phyloP scores from a whole-genome alignment of 1,140 invertebrate genomes.

The Cydia amplana region DNA sequence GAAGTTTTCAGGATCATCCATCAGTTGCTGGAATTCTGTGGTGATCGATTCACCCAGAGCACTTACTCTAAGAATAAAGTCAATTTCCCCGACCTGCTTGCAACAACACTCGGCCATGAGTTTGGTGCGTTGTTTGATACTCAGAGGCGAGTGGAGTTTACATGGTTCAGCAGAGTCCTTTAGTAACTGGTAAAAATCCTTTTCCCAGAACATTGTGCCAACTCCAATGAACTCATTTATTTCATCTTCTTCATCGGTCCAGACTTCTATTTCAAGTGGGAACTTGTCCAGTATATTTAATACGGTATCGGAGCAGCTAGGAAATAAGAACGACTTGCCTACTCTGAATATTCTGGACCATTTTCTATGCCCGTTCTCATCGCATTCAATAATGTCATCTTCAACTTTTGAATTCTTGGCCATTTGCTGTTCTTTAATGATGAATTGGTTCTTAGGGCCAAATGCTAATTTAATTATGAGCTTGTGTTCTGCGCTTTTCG shows the following conservation, averaged over 20 bases:
- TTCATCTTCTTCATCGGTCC: constrained; percentile 71
- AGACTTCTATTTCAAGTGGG: constrained; percentile 70
- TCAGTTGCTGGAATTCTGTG: constrained; percentile 72
- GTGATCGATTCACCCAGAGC: constrained; percentile 67
- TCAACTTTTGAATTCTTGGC: constrained; percentile 54
- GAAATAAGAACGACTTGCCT: constrained; percentile 71
- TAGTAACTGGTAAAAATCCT: constrained; percentile 64
- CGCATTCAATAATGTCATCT: constrained; percentile 64
- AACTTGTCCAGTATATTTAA: constrained; percentile 65
- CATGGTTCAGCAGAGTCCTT: constrained; percentile 61
- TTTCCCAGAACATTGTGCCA: constrained; percentile 69
- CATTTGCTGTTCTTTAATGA: constrained; percentile 69
- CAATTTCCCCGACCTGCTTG: constrained; percentile 59
- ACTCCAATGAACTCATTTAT: constrained; percentile 67
- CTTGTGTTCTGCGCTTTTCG: constrained; percentile 60
- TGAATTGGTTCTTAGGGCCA: constrained; percentile 71
- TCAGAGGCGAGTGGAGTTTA: constrained; percentile 60
- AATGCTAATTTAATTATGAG: constrained; percentile 72
- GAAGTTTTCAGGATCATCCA: constrained; percentile 67
- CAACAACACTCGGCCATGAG: constrained; percentile 67
- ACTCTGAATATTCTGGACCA: constrained; percentile 68
- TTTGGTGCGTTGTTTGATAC: constrained; percentile 58
- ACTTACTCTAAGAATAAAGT: constrained; percentile 65
- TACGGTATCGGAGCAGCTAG: constrained; percentile 69
- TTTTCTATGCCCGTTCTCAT: constrained; percentile 62